Percentiles rank a stretch among this genome's conserved stretches.
Evolutionary conservation across 2,888 invertebrate species (phyloP).

Genomic region (Platynereis dumerilii): DNA sequence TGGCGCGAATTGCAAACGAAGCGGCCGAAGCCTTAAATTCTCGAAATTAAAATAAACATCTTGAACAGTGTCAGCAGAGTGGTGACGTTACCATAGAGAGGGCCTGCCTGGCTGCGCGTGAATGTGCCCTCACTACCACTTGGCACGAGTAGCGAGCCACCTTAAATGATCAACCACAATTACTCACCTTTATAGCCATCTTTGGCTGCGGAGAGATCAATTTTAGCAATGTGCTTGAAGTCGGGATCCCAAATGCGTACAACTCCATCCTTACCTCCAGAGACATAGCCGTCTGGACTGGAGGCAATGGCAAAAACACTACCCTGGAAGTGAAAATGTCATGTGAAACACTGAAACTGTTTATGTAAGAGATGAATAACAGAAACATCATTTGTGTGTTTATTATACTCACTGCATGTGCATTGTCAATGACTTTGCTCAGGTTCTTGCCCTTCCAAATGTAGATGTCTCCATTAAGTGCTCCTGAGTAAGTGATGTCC

Average conservation of each 20-base stretch:
- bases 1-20: too few species aligned
- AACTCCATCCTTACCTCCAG: constrained; percentile 61
- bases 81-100: too few species aligned
- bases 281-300: constrained; percentile 57
- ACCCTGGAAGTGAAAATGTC: constrained; percentile 44
- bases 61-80: too few species aligned
- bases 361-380: too few species aligned
- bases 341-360: too few species aligned
- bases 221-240: constrained; percentile 52
- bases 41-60: too few species aligned
- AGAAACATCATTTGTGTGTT: neutral
- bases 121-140: too few species aligned
- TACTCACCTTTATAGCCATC: constrained; percentile 58
- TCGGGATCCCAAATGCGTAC: constrained; percentile 59
- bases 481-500: constrained; percentile 59
- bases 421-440: constrained; percentile 53
- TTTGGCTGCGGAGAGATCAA: constrained; percentile 52
- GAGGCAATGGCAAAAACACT: constrained; percentile 55
- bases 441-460: constrained; percentile 61
- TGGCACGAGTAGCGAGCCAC: too few species aligned
- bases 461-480: constrained; percentile 64
- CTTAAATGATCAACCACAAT: too few species aligned
- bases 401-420: constrained; percentile 54
- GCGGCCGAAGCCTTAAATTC: too few species aligned
- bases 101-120: too few species aligned